Conservation (phyloP, 1,140 invertebrate species). For the Drosophila kohkoa region DNA sequence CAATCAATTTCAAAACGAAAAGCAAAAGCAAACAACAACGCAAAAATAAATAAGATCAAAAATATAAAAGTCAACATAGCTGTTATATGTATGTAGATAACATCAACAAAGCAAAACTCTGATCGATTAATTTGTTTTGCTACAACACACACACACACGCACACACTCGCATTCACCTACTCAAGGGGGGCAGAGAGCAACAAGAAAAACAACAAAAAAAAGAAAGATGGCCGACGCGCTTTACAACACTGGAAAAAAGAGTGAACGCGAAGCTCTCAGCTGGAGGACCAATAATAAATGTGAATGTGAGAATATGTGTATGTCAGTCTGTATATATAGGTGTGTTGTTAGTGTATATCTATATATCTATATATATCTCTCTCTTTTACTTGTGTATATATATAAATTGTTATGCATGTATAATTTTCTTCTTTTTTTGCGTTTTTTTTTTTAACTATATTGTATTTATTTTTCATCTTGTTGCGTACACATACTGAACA, state of each 20-base stretch:
- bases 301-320: conserved; percentile 21
- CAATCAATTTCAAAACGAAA: conserved; percentile 15
- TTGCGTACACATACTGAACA: conserved; percentile 39
- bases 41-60: conserved; percentile 18
- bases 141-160: conserved; percentile 19
- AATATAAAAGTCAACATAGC: too few species aligned
- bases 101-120: conserved; percentile 8
- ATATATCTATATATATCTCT: conserved; percentile 26
- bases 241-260: conserved; percentile 2
- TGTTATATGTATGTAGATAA: neutral
- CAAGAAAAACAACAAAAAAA: neutral
- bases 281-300: conserved; percentile 19
- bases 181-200: conserved; percentile 14
- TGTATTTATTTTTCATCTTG: conserved; percentile 25
- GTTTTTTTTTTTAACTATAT: conserved; percentile 19
- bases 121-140: conserved; percentile 2
- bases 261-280: neutral
- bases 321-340: conserved; percentile 53
- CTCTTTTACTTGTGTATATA: conserved; percentile 9
- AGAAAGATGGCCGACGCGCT: neutral
- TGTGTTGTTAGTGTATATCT: conserved; percentile 22
- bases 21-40: conserved; percentile 35
- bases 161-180: conserved; percentile 13
- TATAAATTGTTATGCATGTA: conserved; percentile 28
- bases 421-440: conserved; percentile 9